Percentiles rank a stretch among this genome's conserved stretches.
phyloP scores from a whole-genome alignment of 2,113 vertebrate genomes.

The Hymenochirus boettgeri region DNA sequence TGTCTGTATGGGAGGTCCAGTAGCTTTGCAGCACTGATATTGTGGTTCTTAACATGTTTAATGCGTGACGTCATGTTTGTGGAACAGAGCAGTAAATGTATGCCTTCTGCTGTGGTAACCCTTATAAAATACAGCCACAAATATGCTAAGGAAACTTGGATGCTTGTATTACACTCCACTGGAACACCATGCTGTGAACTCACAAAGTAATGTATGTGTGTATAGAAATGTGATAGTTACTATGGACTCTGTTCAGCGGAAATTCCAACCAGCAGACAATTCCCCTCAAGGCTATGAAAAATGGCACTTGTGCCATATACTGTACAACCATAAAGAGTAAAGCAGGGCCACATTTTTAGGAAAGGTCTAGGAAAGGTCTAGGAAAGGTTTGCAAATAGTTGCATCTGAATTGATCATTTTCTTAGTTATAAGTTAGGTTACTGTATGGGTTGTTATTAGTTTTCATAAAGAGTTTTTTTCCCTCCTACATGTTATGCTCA shows the following conservation, averaged over 20 bases:
- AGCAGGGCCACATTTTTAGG: too few relatives aligned
- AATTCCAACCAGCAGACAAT: constrained; percentile 38
- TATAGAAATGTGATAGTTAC: constrained; percentile 34
- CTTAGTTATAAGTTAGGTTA: too few relatives aligned
- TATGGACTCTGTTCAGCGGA: constrained; percentile 21
- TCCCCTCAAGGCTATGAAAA: constrained; percentile 36
- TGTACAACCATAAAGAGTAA: too few relatives aligned
- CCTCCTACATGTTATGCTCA: too few relatives aligned
- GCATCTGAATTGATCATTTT: too few relatives aligned
- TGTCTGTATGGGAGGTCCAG: constrained; percentile 32
- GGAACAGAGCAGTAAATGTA: constrained; percentile 37
- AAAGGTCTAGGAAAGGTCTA: too few relatives aligned
- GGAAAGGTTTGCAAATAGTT: too few relatives aligned
- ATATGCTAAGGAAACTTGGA: not conserved
- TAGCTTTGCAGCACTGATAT: constrained; percentile 46
- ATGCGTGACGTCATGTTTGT: constrained; percentile 48
- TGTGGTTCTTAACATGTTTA: constrained; percentile 42
- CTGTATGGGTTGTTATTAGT: too few relatives aligned
- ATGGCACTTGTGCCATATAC: constrained; percentile 26
- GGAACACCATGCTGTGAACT: constrained; percentile 41
- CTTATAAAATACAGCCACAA: constrained; percentile 25
- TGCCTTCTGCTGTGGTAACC: constrained; percentile 39
- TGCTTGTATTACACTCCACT: constrained; percentile 29
- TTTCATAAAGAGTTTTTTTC: too few relatives aligned
- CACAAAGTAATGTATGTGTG: constrained; percentile 32